Base-by-base conservation (phyloP, 2,888 invertebrate species). In the Lymantria monacha region DNA sequence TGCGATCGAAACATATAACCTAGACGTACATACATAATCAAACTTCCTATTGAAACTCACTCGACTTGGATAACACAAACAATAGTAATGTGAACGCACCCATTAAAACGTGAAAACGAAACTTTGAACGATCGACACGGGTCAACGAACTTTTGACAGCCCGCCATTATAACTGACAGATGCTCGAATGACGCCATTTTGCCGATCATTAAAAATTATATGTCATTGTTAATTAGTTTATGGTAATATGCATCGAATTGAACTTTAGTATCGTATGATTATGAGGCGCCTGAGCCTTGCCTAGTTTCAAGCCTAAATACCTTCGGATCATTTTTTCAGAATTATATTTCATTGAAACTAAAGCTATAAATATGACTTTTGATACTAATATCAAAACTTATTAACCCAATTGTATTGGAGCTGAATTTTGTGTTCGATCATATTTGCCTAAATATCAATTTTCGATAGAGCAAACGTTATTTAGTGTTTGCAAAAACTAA, bases 41-140 rank as follows among this genome's bases (percentile, higher is more conserved):
- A 49, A 78, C 79, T 84, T 85, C 85, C 85, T 83, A 76, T 73
- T 74, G 72, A 56, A 66, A 68, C 75, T 38, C 72, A 76, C 75
- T 38, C 72, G 76, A 74, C 76, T 81, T 81, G 68, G 74, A 80
- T 87, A 80, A 74, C 83, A 80, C 79, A 84, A 86, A 87, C 87
- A 88, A 88, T 88, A 74, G 76, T 66, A 74, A 76, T 69, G 87
- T 79, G 81, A 85, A 86, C 70, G 87, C 75, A 79, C 87, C 81
- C 86, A 86, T 87, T 83, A 87, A 86, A 76, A 72, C 69, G 67
- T 75, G 80, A 79, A 83, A 84, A 84, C 83, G 81, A 86, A 86
- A 85, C 84, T 80, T 74, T 63, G 69, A 65, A 72, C 74, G 69
- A 72, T 71, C 69, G 72, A 62, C 66, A 51, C 44, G 66, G 79